phyloP scores from a whole-genome alignment of 2,888 invertebrate genomes.

The Eupithecia pulchellata region DNA sequence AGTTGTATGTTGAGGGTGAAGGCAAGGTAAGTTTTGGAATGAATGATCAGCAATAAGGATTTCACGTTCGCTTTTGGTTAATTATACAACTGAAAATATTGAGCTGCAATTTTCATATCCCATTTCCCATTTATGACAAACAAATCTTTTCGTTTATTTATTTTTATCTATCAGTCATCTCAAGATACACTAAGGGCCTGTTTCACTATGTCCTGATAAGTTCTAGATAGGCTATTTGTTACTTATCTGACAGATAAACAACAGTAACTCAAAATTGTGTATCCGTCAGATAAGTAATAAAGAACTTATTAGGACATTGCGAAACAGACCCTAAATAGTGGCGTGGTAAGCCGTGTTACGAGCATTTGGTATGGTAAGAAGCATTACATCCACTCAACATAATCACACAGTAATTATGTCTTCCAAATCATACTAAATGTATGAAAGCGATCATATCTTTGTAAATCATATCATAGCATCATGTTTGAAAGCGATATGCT shows the following conservation, averaged over 20 bases:
- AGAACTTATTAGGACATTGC: too few relatives aligned
- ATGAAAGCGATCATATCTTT: too few relatives aligned
- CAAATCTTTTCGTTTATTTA: neutral
- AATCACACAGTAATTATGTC: neutral
- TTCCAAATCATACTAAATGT: neutral
- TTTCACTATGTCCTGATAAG: too few relatives aligned
- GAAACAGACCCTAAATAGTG: too few relatives aligned
- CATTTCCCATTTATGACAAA: neutral
- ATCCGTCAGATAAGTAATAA: too few relatives aligned
- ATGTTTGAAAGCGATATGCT: neutral
- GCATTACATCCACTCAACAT: neutral
- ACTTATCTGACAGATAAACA: too few relatives aligned
- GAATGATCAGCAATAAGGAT: neutral
- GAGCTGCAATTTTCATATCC: neutral
- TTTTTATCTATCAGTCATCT: neutral
- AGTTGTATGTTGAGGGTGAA: neutral
- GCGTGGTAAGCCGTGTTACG: neutral
- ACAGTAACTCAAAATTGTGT: too few relatives aligned
- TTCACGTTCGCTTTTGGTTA: neutral
- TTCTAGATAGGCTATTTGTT: too few relatives aligned
- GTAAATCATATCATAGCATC: too few relatives aligned
- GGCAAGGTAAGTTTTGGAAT: neutral
- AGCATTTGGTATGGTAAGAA: neutral
- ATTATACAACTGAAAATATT: neutral
- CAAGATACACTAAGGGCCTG: too few relatives aligned